Percentiles rank a stretch among this genome's conserved stretches.
phyloP scores from a whole-genome alignment of 2,888 invertebrate species.

The Torymus tubicola region DNA sequence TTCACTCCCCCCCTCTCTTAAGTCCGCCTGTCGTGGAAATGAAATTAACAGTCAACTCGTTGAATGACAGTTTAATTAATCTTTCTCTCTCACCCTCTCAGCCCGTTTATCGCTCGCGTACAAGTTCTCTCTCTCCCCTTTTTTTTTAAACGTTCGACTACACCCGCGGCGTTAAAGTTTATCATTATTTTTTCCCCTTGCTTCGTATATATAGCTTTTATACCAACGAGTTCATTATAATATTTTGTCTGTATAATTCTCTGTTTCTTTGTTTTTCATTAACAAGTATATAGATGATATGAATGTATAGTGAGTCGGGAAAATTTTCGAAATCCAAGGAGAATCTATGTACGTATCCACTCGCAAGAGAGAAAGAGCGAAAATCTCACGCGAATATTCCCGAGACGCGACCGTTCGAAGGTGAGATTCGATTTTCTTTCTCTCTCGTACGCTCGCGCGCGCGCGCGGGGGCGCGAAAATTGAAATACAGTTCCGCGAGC shows the following conservation, averaged over 20 bases:
- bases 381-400: constrained; percentile 39
- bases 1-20: background rate
- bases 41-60: constrained; percentile 44
- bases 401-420: background rate
- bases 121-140: no score
- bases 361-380: background rate
- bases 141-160: constrained; percentile 4
- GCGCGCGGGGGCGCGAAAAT: constrained; percentile 63
- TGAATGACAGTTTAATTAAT: constrained; percentile 65
- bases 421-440: constrained; percentile 64
- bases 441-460: no score
- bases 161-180: background rate
- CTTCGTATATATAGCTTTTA: background rate
- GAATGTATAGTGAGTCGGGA: no score
- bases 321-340: constrained; percentile 33
- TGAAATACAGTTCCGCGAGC: constrained; percentile 65
- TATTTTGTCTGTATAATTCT: no score
- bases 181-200: constrained; percentile 15
- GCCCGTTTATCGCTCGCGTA: constrained; percentile 5
- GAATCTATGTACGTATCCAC: no score
- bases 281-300: no score
- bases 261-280: background rate
- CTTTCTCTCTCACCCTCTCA: constrained; percentile 18
- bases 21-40: constrained; percentile 25
- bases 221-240: background rate